phyloP scores from a whole-genome alignment of 2,888 invertebrate genomes.

The Agriopis aurantiaria region DNA sequence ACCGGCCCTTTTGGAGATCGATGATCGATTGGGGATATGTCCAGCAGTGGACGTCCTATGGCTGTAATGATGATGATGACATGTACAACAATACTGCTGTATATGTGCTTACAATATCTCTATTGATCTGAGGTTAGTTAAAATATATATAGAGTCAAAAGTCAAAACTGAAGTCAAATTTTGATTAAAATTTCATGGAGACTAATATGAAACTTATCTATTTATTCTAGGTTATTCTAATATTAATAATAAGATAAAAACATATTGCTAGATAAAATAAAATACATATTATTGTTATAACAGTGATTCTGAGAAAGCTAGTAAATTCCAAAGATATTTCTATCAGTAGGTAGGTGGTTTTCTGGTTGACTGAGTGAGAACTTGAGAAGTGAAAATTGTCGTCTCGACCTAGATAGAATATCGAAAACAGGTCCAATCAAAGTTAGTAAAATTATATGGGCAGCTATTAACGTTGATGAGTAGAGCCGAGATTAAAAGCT shows the following conservation, averaged over 20 bases:
- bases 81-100: background rate
- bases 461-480: slow-evolving; percentile 24
- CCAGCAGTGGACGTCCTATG: no score
- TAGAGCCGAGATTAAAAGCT: slow-evolving; percentile 13
- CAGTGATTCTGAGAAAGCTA: background rate
- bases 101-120: background rate
- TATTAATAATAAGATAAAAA: background rate
- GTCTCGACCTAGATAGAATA: slow-evolving; percentile 16
- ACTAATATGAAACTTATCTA: background rate
- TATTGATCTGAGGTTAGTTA: background rate
- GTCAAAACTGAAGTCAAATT: slow-evolving; percentile 1
- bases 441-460: slow-evolving; percentile 16
- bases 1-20: no score
- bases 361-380: slow-evolving; percentile 22
- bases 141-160: no score
- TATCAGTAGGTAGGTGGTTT: slow-evolving; percentile 35
- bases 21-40: no score
- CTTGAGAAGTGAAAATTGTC: slow-evolving; percentile 20
- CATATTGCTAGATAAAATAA: background rate
- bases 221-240: background rate
- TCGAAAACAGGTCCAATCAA: slow-evolving; percentile 24
- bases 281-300: background rate
- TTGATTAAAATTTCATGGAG: background rate
- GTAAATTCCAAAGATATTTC: slow-evolving; percentile 35
- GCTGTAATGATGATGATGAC: no score